Conservation (phyloP, 2,888 invertebrate genomes). For the Hartigia nigra region DNA sequence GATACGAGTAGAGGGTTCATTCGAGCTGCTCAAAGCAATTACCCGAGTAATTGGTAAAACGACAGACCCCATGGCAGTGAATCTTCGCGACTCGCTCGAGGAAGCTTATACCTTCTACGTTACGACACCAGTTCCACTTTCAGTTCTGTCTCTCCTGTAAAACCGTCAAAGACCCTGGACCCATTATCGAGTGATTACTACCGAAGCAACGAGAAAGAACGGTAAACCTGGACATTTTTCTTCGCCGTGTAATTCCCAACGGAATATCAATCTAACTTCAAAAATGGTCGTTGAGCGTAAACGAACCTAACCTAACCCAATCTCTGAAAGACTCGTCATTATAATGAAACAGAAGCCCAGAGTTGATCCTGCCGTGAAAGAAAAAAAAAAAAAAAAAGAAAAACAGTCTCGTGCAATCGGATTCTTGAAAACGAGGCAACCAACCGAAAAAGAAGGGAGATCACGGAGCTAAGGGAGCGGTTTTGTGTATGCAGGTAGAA, state of each 20-base stretch:
- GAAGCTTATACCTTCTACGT: neutral
- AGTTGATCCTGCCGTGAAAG: neutral
- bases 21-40: slow-evolving; percentile 33
- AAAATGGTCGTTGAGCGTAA: neutral
- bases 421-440: neutral
- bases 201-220: neutral
- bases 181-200: neutral
- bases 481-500: neutral
- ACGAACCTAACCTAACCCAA: neutral
- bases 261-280: neutral
- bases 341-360: neutral
- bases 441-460: neutral
- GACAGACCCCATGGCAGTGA: slow-evolving; percentile 32
- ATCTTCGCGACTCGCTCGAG: slow-evolving; percentile 26
- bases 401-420: neutral
- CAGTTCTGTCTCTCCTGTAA: neutral
- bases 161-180: neutral
- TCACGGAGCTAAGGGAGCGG: neutral
- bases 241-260: neutral
- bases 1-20: slow-evolving; percentile 13
- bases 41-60: slow-evolving; percentile 32
- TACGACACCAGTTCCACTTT: neutral
- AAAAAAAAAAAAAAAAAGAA: neutral
- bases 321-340: neutral
- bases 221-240: neutral